Evolutionary conservation across 2,888 invertebrate genomes (phyloP).

Genomic region (Pammene fasciana): DNA sequence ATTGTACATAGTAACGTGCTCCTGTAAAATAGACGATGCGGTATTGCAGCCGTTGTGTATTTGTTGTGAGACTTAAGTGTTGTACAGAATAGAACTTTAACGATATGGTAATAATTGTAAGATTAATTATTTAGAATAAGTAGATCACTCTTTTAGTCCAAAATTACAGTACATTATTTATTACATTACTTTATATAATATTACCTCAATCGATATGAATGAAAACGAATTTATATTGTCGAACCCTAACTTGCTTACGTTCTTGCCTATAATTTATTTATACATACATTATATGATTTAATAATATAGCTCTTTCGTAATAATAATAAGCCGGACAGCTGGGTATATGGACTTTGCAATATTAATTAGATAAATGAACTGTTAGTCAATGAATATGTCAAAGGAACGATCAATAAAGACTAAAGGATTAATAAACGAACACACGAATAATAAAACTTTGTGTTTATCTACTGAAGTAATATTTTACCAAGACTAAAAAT

Average conservation of each 20-base stretch:
- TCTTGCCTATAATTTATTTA: conserved; percentile 15
- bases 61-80: conserved; percentile 78
- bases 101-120: conserved; percentile 70
- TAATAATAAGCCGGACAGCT: conserved; percentile 33
- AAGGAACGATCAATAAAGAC: not conserved
- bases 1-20: conserved; percentile 63
- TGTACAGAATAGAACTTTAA: conserved; percentile 80
- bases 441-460: not conserved
- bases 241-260: conserved; percentile 31
- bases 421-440: not conserved
- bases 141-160: conserved; percentile 79
- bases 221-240: conserved; percentile 34
- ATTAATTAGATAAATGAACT: conserved; percentile 30
- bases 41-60: conserved; percentile 61
- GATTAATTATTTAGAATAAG: conserved; percentile 66
- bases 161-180: conserved; percentile 77
- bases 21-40: conserved; percentile 64
- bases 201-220: conserved; percentile 34
- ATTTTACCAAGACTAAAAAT: conserved; percentile 4
- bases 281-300: conserved; percentile 1
- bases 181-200: conserved; percentile 52
- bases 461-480: not conserved
- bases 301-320: conserved; percentile 10
- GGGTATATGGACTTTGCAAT: conserved; percentile 37
- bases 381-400: conserved; percentile 15